A percentile compares a stretch with the other conserved stretches of the same genome.
These are phyloP conservation scores for Clarias macrocephalus DNA, from an alignment of 2,113 vertebrate species.

Conservation along the genomic window DNA sequence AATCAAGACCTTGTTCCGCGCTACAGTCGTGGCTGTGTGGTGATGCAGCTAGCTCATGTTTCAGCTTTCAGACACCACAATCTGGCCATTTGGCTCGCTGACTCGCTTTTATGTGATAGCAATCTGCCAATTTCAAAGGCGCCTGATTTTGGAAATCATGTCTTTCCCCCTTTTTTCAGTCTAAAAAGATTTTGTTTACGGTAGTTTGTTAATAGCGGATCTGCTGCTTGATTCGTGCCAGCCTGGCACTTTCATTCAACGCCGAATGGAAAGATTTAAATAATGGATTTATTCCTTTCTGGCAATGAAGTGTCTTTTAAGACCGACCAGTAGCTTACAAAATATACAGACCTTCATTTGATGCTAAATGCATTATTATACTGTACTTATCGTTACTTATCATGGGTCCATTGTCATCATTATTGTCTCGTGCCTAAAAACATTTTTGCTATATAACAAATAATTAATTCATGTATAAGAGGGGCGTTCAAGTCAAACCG, in stretches of 20 bases:
- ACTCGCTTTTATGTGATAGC: not conserved
- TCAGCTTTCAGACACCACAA: conserved; percentile 42
- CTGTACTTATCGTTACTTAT: too few relatives aligned
- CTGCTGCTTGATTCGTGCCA: conserved; percentile 8
- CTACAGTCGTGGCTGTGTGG: conserved; percentile 10
- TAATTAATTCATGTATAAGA: too few relatives aligned
- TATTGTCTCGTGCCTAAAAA: not conserved
- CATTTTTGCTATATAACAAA: not conserved
- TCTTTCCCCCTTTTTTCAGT: conserved; percentile 10
- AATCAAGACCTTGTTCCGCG: not conserved
- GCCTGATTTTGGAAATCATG: conserved; percentile 26
- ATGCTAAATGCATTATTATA: not conserved
- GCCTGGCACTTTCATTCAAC: not conserved
- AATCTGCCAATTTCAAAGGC: conserved; percentile 16
- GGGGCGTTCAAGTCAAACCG: too few relatives aligned
- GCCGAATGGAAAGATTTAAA: conserved; percentile 1
- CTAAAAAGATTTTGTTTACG: conserved; percentile 39
- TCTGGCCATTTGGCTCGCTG: conserved; percentile 41
- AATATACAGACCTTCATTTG: not conserved
- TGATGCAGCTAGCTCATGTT: conserved; percentile 13
- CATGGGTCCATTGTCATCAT: too few relatives aligned
- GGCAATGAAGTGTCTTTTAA: not conserved
- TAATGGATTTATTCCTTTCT: not conserved
- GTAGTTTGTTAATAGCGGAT: conserved; percentile 24
- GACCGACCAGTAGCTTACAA: not conserved